Evolutionary conservation across 2,888 invertebrate genomes (phyloP).

Genomic region (Ptycholaimellus sp.): DNA sequence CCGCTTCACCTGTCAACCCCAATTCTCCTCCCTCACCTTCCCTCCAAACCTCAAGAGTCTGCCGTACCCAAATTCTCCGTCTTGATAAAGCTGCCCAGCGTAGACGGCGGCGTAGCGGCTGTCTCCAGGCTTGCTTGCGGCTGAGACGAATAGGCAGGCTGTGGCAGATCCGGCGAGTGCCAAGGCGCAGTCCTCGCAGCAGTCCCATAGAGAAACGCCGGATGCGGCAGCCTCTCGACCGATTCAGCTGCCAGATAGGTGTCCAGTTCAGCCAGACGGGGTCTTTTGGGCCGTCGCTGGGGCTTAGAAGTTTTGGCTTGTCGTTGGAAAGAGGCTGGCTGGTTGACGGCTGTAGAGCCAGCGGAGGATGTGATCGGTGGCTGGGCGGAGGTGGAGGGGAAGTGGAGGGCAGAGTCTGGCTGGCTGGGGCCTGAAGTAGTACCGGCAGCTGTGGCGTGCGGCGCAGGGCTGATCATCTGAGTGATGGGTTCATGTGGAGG

Average conservation of each 20-base stretch:
- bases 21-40: background rate
- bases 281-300: too few relatives aligned
- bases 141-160: background rate
- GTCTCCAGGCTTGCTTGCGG: background rate
- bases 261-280: too few relatives aligned
- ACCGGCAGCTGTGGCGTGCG: conserved; percentile 1
- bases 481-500: background rate
- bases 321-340: too few relatives aligned
- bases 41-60: background rate
- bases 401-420: too few relatives aligned
- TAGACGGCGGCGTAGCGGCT: background rate
- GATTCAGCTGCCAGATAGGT: too few relatives aligned
- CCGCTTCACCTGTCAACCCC: background rate
- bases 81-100: too few relatives aligned
- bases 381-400: too few relatives aligned
- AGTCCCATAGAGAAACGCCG: too few relatives aligned
- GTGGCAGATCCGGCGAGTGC: background rate
- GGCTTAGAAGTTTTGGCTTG: background rate
- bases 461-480: background rate
- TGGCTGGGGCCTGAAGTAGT: background rate
- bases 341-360: too few relatives aligned
- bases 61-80: too few relatives aligned
- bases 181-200: too few relatives aligned
- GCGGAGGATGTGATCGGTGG: background rate
- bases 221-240: too few relatives aligned